phyloP scores from a whole-genome alignment of 1,140 invertebrate species.

The Ostrea denselamellosa region DNA sequence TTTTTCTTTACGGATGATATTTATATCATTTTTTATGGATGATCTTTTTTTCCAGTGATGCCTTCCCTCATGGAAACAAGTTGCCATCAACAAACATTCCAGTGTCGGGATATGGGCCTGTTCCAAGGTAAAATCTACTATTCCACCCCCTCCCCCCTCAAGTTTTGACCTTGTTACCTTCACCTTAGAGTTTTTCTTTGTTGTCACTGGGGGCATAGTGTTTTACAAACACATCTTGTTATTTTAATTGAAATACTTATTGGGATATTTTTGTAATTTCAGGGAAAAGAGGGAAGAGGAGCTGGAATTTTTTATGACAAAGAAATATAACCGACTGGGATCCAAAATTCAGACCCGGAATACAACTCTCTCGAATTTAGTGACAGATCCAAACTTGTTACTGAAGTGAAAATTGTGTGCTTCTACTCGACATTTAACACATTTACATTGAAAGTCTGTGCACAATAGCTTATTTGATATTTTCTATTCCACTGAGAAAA shows the following conservation, averaged over 20 bases:
- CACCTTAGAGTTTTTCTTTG: too few species aligned
- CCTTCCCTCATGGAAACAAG: slow-evolving; percentile 75
- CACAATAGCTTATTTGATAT: neutral
- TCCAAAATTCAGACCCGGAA: slow-evolving; percentile 67
- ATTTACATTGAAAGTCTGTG: neutral
- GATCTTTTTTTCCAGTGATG: slow-evolving; percentile 65
- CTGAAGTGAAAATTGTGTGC: slow-evolving; percentile 59
- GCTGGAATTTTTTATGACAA: slow-evolving; percentile 76
- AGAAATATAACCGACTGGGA: slow-evolving; percentile 76
- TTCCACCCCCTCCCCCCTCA: too few species aligned
- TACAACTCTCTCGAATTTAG: slow-evolving; percentile 62
- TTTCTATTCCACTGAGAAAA: neutral
- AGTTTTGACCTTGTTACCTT: too few species aligned
- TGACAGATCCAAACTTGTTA: slow-evolving; percentile 65
- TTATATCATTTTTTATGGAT: too few species aligned
- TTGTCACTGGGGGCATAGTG: too few species aligned
- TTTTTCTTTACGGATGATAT: too few species aligned
- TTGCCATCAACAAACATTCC: slow-evolving; percentile 76
- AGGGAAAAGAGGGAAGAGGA: slow-evolving; percentile 77
- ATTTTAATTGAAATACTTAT: neutral
- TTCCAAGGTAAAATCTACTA: slow-evolving; percentile 69
- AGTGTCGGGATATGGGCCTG: slow-evolving; percentile 72
- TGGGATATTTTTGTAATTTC: slow-evolving; percentile 47
- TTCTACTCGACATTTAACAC: neutral
- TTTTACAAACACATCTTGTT: too few species aligned